These are phyloP conservation scores for Synanthedon andrenaeformis DNA, from an alignment of 2,888 invertebrate species.

Conservation along the genomic window DNA sequence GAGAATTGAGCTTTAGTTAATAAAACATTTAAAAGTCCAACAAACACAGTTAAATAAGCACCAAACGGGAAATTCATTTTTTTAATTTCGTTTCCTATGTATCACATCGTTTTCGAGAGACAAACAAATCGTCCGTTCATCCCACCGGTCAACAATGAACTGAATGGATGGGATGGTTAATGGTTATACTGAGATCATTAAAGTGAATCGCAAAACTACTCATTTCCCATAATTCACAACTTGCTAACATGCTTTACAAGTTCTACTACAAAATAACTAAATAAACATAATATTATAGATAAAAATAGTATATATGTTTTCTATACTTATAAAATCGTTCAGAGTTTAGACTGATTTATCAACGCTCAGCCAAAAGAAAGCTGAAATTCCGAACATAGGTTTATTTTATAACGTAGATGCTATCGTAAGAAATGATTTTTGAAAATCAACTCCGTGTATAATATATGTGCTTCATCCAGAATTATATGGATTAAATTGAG, in stretches of 20 bases:
- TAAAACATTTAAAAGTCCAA: constrained; percentile 21
- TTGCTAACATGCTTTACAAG: neutral
- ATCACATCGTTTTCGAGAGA: neutral
- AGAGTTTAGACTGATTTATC: no score
- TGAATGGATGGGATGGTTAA: constrained; percentile 8
- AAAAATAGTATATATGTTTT: no score
- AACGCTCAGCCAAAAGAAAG: no score
- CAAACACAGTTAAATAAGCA: constrained; percentile 18
- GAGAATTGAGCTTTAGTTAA: constrained; percentile 21
- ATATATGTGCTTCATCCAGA: no score
- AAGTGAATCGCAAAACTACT: neutral
- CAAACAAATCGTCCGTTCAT: constrained; percentile 19
- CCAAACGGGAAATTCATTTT: constrained; percentile 15
- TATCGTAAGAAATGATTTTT: no score
- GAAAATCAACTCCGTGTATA: no score
- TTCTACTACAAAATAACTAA: neutral
- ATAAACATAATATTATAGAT: no score
- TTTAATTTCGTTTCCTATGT: neutral
- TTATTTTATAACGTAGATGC: no score
- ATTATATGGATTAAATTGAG: no score
- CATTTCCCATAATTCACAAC: neutral
- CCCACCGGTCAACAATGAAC: constrained; percentile 21
- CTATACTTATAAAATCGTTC: no score
- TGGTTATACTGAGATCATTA: neutral
- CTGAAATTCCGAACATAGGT: no score